Conservation (phyloP, 2,113 vertebrate species). For the Ceyx melanurus region DNA sequence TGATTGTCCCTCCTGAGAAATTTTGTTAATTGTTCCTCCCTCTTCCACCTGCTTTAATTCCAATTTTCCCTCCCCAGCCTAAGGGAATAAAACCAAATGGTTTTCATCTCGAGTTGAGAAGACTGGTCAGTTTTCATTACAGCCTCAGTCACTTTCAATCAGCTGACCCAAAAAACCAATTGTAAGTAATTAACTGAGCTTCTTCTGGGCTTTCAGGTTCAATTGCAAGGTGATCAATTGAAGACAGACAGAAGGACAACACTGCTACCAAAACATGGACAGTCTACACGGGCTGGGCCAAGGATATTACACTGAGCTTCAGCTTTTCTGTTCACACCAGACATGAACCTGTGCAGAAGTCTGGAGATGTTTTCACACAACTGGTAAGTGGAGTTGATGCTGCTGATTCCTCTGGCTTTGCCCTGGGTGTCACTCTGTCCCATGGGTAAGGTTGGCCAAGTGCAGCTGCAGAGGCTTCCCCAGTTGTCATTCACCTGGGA, state of each 20-base stretch:
- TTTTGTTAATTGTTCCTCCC: background rate
- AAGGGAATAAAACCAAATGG: background rate
- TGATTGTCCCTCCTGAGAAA: background rate
- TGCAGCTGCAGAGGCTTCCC: background rate
- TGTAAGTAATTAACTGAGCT: constrained; percentile 38
- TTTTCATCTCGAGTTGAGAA: background rate
- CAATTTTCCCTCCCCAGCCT: background rate
- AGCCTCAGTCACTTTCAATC: constrained; percentile 30
- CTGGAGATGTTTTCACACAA: background rate
- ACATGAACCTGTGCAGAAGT: background rate
- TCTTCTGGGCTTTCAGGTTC: background rate
- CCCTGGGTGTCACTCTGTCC: background rate
- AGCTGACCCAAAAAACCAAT: background rate
- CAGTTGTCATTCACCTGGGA: background rate
- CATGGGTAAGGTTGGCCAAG: background rate
- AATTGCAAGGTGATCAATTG: background rate
- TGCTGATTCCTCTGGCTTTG: background rate
- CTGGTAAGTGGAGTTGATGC: background rate
- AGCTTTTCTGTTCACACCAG: background rate
- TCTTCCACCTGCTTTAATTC: background rate
- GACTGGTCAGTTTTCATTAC: constrained; percentile 19
- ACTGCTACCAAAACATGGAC: background rate
- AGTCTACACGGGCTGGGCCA: background rate
- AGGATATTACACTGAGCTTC: background rate
- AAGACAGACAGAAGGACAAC: background rate